Conservation (phyloP, 2,888 invertebrate genomes). For the Lissocephala sabroskyi region DNA sequence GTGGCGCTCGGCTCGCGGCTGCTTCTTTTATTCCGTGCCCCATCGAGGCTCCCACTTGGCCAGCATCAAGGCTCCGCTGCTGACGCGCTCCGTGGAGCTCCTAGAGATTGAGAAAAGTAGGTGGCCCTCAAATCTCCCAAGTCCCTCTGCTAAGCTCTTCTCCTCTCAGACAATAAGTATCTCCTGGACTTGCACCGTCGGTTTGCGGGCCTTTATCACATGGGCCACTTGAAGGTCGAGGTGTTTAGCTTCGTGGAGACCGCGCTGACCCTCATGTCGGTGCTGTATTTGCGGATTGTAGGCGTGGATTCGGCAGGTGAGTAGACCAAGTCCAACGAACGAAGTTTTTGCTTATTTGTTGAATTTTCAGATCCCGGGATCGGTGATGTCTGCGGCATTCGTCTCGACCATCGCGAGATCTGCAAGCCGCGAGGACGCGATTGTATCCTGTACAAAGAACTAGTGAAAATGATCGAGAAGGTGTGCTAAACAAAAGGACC, state of each 20-base stretch:
- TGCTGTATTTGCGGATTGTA: constrained; percentile 83
- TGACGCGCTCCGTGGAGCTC: constrained; percentile 84
- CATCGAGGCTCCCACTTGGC: constrained; percentile 88
- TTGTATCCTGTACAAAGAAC: constrained; percentile 80
- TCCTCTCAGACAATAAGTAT: constrained; percentile 78
- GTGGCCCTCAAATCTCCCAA: too few species aligned
- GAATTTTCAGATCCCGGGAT: constrained; percentile 84
- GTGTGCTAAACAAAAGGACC: constrained; percentile 60
- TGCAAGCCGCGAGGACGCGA: constrained; percentile 85
- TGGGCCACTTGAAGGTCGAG: constrained; percentile 73
- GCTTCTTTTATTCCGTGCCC: constrained; percentile 91
- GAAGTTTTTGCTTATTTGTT: too few species aligned
- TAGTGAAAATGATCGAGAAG: constrained; percentile 77
- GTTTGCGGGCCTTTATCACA: constrained; percentile 76
- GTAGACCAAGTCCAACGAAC: too few species aligned
- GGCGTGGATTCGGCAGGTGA: constrained; percentile 85
- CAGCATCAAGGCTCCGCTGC: constrained; percentile 80
- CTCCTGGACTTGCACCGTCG: constrained; percentile 79
- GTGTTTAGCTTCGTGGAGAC: constrained; percentile 87
- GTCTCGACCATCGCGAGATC: constrained; percentile 87
- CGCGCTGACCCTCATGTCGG: constrained; percentile 81
- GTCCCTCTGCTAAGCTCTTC: not conserved
- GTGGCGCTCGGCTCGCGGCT: constrained; percentile 76
- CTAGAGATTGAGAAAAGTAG: constrained; percentile 85
- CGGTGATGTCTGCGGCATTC: constrained; percentile 82